phyloP scores from a whole-genome alignment of 1,140 invertebrate genomes.

The Cydia splendana region DNA sequence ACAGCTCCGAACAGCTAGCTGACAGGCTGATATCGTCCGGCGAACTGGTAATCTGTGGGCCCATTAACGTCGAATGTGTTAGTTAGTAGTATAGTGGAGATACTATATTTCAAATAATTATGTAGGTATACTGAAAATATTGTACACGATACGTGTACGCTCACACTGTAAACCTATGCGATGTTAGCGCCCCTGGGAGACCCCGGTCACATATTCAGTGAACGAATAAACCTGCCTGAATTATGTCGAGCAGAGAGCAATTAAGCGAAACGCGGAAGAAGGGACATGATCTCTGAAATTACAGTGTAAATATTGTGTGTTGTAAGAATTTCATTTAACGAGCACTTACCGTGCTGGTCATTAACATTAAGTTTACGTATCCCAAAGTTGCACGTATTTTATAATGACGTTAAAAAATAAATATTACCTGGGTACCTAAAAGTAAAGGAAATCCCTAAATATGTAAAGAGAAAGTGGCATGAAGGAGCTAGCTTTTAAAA shows the following conservation, averaged over 20 bases:
- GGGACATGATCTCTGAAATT: neutral
- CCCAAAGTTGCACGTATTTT: no score
- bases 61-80: no score
- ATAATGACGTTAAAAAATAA: no score
- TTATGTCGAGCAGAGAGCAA: constrained; percentile 21
- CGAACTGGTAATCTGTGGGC: no score
- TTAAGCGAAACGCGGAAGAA: constrained; percentile 11
- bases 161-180: neutral
- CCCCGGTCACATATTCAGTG: constrained; percentile 24
- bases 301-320: constrained; percentile 4
- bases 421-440: no score
- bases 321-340: constrained; percentile 4
- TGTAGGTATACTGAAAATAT: neutral
- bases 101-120: neutral
- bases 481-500: no score
- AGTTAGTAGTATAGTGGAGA: no score
- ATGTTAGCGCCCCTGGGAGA: constrained; percentile 10
- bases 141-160: neutral
- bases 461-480: no score
- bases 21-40: no score
- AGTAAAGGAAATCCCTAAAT: no score
- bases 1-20: no score
- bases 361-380: neutral
- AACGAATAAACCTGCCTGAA: constrained; percentile 30
- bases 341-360: neutral